Conservation (phyloP, 2,113 vertebrate species). For the Tyrannus savana region DNA sequence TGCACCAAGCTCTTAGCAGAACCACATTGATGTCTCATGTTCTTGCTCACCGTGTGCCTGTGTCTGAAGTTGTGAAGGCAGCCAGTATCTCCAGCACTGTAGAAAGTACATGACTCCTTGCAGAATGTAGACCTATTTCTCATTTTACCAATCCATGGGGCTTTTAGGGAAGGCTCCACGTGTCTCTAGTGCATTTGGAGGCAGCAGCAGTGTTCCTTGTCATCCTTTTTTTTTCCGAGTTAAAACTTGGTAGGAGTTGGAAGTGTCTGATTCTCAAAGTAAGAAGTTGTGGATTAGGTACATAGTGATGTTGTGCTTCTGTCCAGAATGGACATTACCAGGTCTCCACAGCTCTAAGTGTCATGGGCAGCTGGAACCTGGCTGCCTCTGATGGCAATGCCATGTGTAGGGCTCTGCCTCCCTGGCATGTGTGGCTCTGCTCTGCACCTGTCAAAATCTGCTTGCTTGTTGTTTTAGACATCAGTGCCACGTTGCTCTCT, state of each 20-base stretch:
- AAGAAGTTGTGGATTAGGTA: neutral
- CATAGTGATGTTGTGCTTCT: neutral
- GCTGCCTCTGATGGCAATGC: neutral
- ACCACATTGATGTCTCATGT: rapidly evolving
- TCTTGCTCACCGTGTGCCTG: neutral
- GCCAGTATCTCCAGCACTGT: neutral
- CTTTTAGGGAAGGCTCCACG: neutral
- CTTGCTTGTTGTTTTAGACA: neutral
- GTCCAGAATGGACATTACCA: neutral
- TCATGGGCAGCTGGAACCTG: neutral
- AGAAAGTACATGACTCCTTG: neutral
- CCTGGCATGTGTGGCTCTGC: neutral
- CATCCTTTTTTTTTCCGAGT: neutral
- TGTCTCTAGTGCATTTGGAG: neutral
- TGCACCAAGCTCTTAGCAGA: neutral
- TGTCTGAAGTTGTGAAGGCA: neutral
- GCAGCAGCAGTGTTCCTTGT: neutral
- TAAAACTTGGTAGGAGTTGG: neutral
- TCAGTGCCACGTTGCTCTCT: neutral
- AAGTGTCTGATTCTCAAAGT: neutral
- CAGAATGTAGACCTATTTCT: neutral
- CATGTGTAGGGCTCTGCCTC: neutral
- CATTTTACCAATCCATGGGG: neutral
- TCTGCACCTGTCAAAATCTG: neutral
- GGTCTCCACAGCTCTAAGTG: neutral